phyloP scores from a whole-genome alignment of 2,113 vertebrate genomes.

The Saimiri boliviensis region DNA sequence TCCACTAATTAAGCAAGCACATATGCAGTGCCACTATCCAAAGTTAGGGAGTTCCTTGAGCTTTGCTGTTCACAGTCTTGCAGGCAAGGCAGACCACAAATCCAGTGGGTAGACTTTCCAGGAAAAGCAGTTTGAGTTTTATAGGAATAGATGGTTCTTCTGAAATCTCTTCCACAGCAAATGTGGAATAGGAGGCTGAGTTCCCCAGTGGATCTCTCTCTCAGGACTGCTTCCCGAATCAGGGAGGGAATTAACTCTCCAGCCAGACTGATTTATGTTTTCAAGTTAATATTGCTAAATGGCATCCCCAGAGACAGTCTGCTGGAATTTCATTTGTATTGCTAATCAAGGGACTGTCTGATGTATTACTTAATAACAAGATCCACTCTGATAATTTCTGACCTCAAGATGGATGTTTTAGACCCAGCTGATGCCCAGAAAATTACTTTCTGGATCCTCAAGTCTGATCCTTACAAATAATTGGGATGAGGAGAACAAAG shows the following conservation, averaged over 20 bases:
- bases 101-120: neutral
- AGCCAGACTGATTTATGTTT: slow-evolving; percentile 2
- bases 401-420: neutral
- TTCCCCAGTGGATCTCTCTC: neutral
- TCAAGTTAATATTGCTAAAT: slow-evolving; percentile 10
- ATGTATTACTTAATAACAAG: neutral
- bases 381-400: neutral
- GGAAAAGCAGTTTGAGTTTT: neutral
- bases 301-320: neutral
- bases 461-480: neutral
- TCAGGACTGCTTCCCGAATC: neutral
- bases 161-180: neutral
- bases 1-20: neutral
- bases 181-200: neutral
- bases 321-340: neutral
- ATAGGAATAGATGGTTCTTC: neutral
- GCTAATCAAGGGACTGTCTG: neutral
- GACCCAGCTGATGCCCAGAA: neutral
- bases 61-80: neutral
- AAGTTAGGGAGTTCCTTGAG: neutral
- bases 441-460: neutral
- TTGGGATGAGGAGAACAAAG: neutral
- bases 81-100: neutral
- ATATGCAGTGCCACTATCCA: neutral
- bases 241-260: slow-evolving; percentile 16